Conservation (phyloP, 2,113 vertebrate genomes). For the Callipepla squamata region DNA sequence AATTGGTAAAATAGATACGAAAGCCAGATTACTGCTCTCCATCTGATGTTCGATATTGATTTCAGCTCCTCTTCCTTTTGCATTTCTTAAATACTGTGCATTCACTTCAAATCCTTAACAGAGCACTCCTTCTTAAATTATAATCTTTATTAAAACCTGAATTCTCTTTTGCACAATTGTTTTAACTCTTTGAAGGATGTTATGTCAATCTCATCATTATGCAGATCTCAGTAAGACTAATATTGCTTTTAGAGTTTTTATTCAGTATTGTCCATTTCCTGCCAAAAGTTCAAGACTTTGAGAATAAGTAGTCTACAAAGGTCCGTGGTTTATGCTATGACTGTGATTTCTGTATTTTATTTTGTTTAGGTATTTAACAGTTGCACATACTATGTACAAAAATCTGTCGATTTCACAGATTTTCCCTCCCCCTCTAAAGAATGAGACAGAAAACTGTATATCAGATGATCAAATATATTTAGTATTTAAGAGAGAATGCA, state of each 20-base stretch:
- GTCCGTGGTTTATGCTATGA: background rate
- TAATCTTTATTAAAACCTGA: background rate
- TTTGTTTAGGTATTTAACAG: background rate
- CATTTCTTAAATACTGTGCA: background rate
- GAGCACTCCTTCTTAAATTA: background rate
- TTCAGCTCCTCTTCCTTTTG: slow-evolving; percentile 9
- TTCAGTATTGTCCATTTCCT: background rate
- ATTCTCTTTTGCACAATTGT: background rate
- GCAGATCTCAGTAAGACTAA: background rate
- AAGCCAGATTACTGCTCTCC: background rate
- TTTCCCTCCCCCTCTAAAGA: too few relatives aligned
- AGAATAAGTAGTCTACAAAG: background rate
- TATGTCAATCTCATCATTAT: background rate
- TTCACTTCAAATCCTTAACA: background rate
- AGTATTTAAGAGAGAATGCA: background rate
- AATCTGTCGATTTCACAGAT: background rate
- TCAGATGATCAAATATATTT: background rate
- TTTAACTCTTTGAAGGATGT: background rate
- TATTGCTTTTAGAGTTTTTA: background rate
- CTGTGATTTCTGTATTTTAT: background rate
- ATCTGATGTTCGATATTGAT: background rate
- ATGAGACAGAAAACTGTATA: background rate
- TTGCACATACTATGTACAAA: background rate
- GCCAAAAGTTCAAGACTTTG: background rate
- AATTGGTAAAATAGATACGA: background rate